phyloP scores from a whole-genome alignment of 2,888 invertebrate species.

The Phasia obesa region DNA sequence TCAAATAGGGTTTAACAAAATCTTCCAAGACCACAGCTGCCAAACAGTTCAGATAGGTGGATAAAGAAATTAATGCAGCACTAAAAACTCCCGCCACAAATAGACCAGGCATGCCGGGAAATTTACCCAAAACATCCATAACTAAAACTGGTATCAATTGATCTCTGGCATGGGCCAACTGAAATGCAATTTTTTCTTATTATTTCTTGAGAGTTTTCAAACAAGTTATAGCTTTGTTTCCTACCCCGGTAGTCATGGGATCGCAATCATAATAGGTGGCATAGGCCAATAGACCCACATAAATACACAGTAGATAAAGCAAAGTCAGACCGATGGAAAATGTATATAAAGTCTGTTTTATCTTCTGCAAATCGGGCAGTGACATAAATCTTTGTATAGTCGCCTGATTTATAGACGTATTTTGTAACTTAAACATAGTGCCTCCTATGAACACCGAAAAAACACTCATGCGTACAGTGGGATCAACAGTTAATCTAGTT shows the following conservation, averaged over 20 bases:
- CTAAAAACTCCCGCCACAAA: constrained; percentile 96
- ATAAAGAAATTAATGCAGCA: constrained; percentile 92
- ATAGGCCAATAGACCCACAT: constrained; percentile 88
- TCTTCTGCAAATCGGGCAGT: constrained; percentile 87
- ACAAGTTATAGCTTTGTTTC: constrained; percentile 27
- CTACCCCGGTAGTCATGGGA: constrained; percentile 89
- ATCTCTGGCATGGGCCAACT: constrained; percentile 90
- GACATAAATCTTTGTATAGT: constrained; percentile 93
- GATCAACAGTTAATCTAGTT: constrained; percentile 88
- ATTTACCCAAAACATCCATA: constrained; percentile 90
- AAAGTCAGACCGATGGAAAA: constrained; percentile 86
- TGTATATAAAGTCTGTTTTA: constrained; percentile 87
- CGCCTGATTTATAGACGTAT: constrained; percentile 90
- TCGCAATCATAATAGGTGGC: constrained; percentile 90
- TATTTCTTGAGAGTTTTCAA: too few relatives aligned
- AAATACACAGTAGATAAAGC: constrained; percentile 86
- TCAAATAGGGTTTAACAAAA: constrained; percentile 88
- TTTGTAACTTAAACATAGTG: constrained; percentile 88
- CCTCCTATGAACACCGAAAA: constrained; percentile 90
- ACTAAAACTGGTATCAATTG: constrained; percentile 92
- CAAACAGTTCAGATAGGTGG: constrained; percentile 91
- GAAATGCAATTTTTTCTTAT: too few relatives aligned
- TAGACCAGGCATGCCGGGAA: constrained; percentile 92
- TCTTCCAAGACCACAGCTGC: constrained; percentile 91
- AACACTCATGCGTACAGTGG: constrained; percentile 90